These are phyloP conservation scores for Nymphalis c-album DNA, from an alignment of 2,888 invertebrate genomes.

Conservation along the genomic window DNA sequence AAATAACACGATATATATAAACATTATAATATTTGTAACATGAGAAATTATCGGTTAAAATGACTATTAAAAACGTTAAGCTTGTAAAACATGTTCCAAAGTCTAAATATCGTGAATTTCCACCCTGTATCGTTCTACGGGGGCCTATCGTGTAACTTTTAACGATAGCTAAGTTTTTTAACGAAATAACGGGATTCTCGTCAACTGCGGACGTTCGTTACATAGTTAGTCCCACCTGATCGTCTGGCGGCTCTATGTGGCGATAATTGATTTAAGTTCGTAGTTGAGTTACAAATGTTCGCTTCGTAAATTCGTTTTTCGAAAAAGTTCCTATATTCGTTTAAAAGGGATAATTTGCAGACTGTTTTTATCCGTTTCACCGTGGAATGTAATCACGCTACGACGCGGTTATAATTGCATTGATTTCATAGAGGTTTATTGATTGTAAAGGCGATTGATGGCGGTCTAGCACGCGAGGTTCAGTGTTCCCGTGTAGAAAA, in stretches of 20 bases:
- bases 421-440: constrained; percentile 74
- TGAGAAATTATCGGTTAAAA: background rate
- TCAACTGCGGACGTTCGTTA: constrained; percentile 60
- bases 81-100: constrained; percentile 5
- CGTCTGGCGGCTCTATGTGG: constrained; percentile 43
- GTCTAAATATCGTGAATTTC: constrained; percentile 26
- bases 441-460: constrained; percentile 73
- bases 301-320: background rate
- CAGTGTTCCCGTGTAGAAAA: constrained; percentile 37
- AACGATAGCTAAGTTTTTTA: constrained; percentile 79
- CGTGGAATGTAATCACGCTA: constrained; percentile 24
- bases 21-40: background rate
- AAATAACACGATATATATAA: background rate
- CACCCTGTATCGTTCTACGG: constrained; percentile 55
- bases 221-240: constrained; percentile 61
- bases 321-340: constrained; percentile 6
- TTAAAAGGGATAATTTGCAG: background rate
- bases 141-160: constrained; percentile 75
- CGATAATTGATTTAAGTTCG: constrained; percentile 32
- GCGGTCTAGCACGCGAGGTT: constrained; percentile 60
- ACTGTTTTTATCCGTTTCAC: constrained; percentile 3
- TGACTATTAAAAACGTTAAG: background rate
- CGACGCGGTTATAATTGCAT: constrained; percentile 62
- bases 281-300: constrained; percentile 7
- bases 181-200: constrained; percentile 77